Base-by-base conservation (phyloP, 2,888 invertebrate species). In the Teleiodes luculella region DNA sequence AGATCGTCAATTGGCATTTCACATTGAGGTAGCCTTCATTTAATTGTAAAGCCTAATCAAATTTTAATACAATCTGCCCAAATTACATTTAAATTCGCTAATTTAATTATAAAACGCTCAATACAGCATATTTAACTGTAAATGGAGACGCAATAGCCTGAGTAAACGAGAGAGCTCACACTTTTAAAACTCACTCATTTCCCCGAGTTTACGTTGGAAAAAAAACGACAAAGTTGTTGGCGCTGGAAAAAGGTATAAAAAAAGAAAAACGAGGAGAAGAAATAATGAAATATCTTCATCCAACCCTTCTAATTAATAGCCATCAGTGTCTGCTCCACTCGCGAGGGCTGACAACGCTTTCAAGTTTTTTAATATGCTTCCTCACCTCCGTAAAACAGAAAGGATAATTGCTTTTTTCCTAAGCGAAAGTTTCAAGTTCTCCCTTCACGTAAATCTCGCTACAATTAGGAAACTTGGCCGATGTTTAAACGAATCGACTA, bases 291-390 rank as follows among this genome's bases (percentile, higher is more conserved):
- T 86, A 84, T 86, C 85, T 87, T 83, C 80, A 86, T 81, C 76
- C 84, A 85, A 83, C 86, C 86, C 87, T 88, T 86, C 85, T 89
- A 89, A 89, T 89, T 87, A 89, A 88, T 88, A 78, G 86, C 83
- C 88, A 87, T 88, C 88, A 88, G 80, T 88, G 88, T 88, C 88
- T 88, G 75, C 80, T 69, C 78, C 87, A 88, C 78, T 82, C 83
- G 76, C 74, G 76, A 80, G 81, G 83, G 82, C 75, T 57, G 53
- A 57, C 56, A 37, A 36, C 81, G 83, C 78, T 83, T 86, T 86
- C 83, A 85, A 86, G 84, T 86, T 87, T 87, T 87, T 87, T 87
- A 86, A 86, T 87, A 86, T 85, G 87, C 86, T 83, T 86, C 83
- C 85, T 86, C 87, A 87, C 88, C 88, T 88, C 78, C 68, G 74